Conservation (phyloP, 2,113 vertebrate species). For the Pachycephala philippinensis region DNA sequence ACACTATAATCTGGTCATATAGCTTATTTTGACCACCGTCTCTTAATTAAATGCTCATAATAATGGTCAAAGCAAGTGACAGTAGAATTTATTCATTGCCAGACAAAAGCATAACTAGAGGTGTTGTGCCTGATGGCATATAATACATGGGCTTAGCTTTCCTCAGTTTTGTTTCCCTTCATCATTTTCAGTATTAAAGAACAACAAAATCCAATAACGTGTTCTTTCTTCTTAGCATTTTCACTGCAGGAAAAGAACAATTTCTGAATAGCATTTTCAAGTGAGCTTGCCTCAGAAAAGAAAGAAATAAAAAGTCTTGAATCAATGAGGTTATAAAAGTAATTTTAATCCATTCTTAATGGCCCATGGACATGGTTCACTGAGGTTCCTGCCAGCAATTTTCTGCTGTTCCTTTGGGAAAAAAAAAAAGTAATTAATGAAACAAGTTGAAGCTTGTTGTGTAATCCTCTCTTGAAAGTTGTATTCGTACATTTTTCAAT, state of each 20-base stretch:
- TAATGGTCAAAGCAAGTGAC: neutral
- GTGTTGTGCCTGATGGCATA: neutral
- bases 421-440: slow-evolving; percentile 52
- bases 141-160: neutral
- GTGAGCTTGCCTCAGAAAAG: neutral
- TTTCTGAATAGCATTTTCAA: slow-evolving; percentile 30
- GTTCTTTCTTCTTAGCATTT: neutral
- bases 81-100: neutral
- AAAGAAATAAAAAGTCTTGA: neutral
- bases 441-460: slow-evolving; percentile 57
- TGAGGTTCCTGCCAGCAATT: slow-evolving; percentile 20
- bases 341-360: slow-evolving; percentile 59
- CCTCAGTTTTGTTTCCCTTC: neutral
- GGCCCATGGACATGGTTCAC: neutral
- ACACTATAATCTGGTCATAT: neutral
- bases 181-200: neutral
- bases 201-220: neutral
- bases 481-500: slow-evolving; percentile 40
- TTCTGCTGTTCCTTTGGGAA: slow-evolving; percentile 13
- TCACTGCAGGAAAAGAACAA: neutral
- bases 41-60: slow-evolving; percentile 44
- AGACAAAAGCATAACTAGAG: neutral
- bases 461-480: slow-evolving; percentile 55
- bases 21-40: neutral
- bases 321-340: slow-evolving; percentile 42